A percentile compares a stretch with the other conserved stretches of the same genome.
Conservation (phyloP, 1,140 invertebrate species). For the Microplitis mediator region DNA sequence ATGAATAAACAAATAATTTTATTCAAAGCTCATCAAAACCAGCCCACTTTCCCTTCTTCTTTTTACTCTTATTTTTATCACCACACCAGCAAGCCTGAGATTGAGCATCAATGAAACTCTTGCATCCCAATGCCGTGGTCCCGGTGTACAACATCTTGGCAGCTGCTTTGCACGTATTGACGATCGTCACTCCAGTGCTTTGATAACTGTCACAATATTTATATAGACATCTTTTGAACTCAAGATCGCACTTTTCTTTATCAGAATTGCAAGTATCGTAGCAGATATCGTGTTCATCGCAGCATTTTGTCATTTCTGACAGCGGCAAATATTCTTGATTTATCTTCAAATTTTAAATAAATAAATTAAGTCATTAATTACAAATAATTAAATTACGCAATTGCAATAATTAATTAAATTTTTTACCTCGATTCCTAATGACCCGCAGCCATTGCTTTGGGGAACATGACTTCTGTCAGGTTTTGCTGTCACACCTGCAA, state of each 20-base stretch:
- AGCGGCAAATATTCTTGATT: constrained; percentile 76
- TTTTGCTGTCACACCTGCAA: constrained; percentile 69
- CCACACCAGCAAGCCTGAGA: constrained; percentile 77
- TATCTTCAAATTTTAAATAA: constrained; percentile 65
- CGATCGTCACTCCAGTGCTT: constrained; percentile 66
- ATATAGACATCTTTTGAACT: constrained; percentile 85
- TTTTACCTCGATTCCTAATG: constrained; percentile 64
- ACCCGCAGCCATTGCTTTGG: constrained; percentile 81
- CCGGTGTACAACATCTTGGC: constrained; percentile 84
- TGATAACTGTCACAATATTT: constrained; percentile 78
- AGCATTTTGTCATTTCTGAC: constrained; percentile 81
- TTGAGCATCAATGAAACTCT: constrained; percentile 82
- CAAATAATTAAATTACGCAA: no score
- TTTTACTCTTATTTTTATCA: constrained; percentile 41
- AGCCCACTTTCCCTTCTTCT: constrained; percentile 46
- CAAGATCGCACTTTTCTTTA: constrained; percentile 85
- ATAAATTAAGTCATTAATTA: background rate
- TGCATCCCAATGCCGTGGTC: constrained; percentile 81
- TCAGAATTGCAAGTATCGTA: constrained; percentile 87
- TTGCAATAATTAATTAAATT: background rate
- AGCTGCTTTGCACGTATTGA: constrained; percentile 80
- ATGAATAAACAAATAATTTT: background rate
- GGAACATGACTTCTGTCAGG: constrained; percentile 77
- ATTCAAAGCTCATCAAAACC: constrained; percentile 50
- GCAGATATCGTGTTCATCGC: constrained; percentile 85